These are phyloP conservation scores for Haliclystus octoradiatus DNA, from an alignment of 30 jellyfish, hydroid and myxozoan species.

Conservation along the genomic window DNA sequence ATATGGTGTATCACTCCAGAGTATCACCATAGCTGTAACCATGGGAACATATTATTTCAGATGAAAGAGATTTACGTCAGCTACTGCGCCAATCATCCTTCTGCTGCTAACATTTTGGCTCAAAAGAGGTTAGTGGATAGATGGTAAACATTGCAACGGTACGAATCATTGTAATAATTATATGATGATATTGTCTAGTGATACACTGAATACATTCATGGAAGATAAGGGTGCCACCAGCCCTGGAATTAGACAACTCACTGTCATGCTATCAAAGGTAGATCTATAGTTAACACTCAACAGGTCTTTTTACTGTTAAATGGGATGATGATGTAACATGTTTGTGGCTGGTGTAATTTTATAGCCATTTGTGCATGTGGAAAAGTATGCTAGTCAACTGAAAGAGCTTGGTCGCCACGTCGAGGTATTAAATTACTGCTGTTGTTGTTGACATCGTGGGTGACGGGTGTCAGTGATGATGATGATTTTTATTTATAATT, in stretches of 20 bases:
- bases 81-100: constrained; percentile 81
- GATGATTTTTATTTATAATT: background rate
- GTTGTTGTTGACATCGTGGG: background rate
- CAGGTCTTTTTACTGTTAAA: background rate
- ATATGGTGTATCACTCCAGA: too few relatives aligned
- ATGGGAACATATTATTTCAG: constrained; percentile 15
- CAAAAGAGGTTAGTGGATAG: constrained; percentile 43
- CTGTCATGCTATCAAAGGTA: constrained; percentile 83
- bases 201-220: constrained; percentile 69
- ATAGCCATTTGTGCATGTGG: constrained; percentile 86
- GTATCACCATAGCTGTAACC: too few relatives aligned
- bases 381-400: constrained; percentile 78
- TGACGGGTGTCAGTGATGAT: background rate
- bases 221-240: constrained; percentile 83
- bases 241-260: constrained; percentile 80
- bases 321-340: background rate
- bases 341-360: background rate
- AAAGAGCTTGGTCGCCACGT: constrained; percentile 84
- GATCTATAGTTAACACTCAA: background rate
- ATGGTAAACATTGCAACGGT: too few relatives aligned
- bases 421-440: constrained; percentile 52
- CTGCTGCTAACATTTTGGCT: constrained; percentile 69
- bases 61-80: constrained; percentile 61
- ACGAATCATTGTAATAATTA: too few relatives aligned
- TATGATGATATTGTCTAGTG: constrained; percentile 32